Base-by-base conservation (phyloP, 2,888 invertebrate species). In the Psococerastis gibbosa region DNA sequence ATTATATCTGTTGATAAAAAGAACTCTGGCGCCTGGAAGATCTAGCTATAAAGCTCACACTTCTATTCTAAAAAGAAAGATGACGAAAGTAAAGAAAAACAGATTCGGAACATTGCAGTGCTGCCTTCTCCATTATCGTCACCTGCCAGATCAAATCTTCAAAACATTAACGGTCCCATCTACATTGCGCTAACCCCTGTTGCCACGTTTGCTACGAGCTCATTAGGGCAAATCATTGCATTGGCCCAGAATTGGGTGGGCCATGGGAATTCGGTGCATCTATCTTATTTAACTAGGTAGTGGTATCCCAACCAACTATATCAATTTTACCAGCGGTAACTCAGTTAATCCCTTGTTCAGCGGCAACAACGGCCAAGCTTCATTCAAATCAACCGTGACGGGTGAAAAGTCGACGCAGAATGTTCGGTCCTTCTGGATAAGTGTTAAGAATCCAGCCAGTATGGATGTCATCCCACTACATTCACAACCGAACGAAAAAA, bases 231-330 rank as follows among this genome's bases (percentile, higher is more conserved):
- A 13, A 23, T 17, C 18, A 20, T 32, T 32, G 31, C 31, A 8
- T 23, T 18, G 22, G 13, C 32, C 5, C 33, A 33, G 17, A 33
- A 33, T 33, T 16, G 17, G 15, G 15, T 33, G 33, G 33, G 33
- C 15, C 33, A 33, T 6, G 15, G 15, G 17, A 33, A 17, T 33
- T 33, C 17, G 17, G 33, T 33, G 5, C 33, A 33, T 33, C 17
- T 33, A 33, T 16, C 33, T 16, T 16, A 33, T 33, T 33, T 33
- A 33, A 33, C 33, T n/a, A n/a, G n/a, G n/a, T 17, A 33, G 33
- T 33, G 33, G 33, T 6, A 33, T 33, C 5, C 33, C 15, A 33
- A 33, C 33, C 5, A 33, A 33, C 17, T 33, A 16, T 33, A 17
- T 33, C 17, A 33, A 33, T 33, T 33, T 33, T 6, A 17, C 33